These are phyloP conservation scores for Cyclophora punctaria DNA, from an alignment of 2,888 invertebrate species.

Conservation along the genomic window DNA sequence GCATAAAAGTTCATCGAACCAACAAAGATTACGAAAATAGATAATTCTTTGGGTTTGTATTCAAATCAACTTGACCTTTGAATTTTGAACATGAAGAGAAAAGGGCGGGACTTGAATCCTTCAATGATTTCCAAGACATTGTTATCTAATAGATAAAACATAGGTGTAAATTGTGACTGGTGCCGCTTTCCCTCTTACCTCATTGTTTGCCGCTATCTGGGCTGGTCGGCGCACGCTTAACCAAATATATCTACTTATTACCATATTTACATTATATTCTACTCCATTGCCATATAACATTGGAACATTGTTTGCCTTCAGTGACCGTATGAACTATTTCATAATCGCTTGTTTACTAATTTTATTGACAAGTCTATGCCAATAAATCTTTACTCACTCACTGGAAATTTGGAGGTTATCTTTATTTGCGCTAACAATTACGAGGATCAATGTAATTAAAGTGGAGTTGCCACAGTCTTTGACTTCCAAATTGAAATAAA, in stretches of 20 bases:
- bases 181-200: constrained; percentile 35
- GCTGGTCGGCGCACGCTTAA: constrained; percentile 20
- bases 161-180: constrained; percentile 20
- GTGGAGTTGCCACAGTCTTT: neutral
- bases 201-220: constrained; percentile 38
- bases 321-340: constrained; percentile 4
- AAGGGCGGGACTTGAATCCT: constrained; percentile 20
- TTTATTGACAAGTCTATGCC: constrained; percentile 19
- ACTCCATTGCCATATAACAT: too few relatives aligned
- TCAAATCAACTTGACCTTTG: constrained; percentile 28
- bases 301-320: too few relatives aligned
- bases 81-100: constrained; percentile 15
- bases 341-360: constrained; percentile 10
- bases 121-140: constrained; percentile 15
- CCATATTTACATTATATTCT: constrained; percentile 15
- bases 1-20: constrained; percentile 12
- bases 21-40: constrained; percentile 10
- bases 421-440: constrained; percentile 8
- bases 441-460: neutral
- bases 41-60: constrained; percentile 20
- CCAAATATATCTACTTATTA: constrained; percentile 24
- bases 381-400: constrained; percentile 16
- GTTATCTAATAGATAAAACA: constrained; percentile 3
- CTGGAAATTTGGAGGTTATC: constrained; percentile 16
- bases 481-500: neutral